Base-by-base conservation (phyloP, 2,113 vertebrate genomes). In the Rhinogobius similis region DNA sequence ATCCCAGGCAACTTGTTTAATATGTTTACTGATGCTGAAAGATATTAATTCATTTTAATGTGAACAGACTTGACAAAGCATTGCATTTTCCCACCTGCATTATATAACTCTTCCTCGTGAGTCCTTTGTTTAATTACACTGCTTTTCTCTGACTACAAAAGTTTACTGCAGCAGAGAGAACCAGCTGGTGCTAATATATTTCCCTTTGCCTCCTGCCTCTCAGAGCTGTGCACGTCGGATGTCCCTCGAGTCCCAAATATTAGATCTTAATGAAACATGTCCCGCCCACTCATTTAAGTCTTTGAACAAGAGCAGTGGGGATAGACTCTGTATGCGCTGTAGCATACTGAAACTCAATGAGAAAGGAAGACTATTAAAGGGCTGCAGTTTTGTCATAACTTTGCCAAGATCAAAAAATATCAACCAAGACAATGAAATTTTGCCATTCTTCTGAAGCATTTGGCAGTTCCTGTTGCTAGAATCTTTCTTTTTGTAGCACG, bases 201-300 rank as follows among this genome's bases (percentile, higher is more conserved):
- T 39, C 27, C 24, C 53, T 14, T 56, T 56, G 53, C 53, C 24
- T 56, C 18, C 53, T 38, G 58, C 20, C 16, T 62, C 59, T 39
- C 36, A 20, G 26, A 32, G 56, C 16, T 36, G 29, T 11, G 20
- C n/a, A 43, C 38, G 39, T 12, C 39, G 36, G 39, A 63, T 43
- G 20, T 43, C 62, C 62, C 62, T 2, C n/a, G 38, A 24, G 62
- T 43, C 21, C n/a, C 16, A 4, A 43, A 41, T 43, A 43, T 63
- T 24, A 6, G 39, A 63, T 63, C 38, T 21, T 63, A 63, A 63
- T 63, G 62, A 63, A 43, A 63, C 36, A 43, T 63, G 62, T 41
- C 62, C 62, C 36, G 39, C 62, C 62, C 62, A 63, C 62, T 63
- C 62, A 63, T 63, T 63, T 43, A 63, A 43, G n/a, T 26, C 62